phyloP scores from a whole-genome alignment of 2,797 vertebrate genomes.

The Clarias fuscus region DNA sequence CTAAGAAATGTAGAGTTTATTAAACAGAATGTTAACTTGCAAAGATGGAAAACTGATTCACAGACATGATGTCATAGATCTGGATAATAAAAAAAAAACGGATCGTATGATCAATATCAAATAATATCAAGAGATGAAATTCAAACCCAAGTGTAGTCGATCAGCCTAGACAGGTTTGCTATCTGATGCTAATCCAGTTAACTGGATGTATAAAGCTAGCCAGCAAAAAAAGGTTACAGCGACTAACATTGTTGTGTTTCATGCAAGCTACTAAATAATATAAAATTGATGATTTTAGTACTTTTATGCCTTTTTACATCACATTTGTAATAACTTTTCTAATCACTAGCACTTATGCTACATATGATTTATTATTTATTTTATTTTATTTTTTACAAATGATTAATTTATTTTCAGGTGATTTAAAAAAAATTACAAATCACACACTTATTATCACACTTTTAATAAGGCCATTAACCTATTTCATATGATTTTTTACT shows the following conservation, averaged over 20 bases:
- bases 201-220: background rate
- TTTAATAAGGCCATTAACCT: no score
- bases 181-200: background rate
- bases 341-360: no score
- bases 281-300: no score
- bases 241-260: background rate
- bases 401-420: no score
- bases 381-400: no score
- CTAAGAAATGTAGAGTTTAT: background rate
- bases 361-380: no score
- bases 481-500: no score
- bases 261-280: background rate
- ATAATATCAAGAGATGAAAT: no score
- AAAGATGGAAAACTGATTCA: background rate
- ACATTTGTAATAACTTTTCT: no score
- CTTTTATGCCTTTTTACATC: no score
- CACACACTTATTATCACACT: no score
- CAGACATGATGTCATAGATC: background rate
- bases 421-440: no score
- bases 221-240: background rate
- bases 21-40: background rate
- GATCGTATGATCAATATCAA: background rate
- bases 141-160: background rate
- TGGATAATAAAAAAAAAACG: background rate
- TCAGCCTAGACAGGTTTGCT: background rate